A percentile compares a stretch with the other conserved stretches of the same genome.
These are phyloP conservation scores for Callorhinus ursinus DNA, from an alignment of 2,113 vertebrate genomes.

Conservation along the genomic window DNA sequence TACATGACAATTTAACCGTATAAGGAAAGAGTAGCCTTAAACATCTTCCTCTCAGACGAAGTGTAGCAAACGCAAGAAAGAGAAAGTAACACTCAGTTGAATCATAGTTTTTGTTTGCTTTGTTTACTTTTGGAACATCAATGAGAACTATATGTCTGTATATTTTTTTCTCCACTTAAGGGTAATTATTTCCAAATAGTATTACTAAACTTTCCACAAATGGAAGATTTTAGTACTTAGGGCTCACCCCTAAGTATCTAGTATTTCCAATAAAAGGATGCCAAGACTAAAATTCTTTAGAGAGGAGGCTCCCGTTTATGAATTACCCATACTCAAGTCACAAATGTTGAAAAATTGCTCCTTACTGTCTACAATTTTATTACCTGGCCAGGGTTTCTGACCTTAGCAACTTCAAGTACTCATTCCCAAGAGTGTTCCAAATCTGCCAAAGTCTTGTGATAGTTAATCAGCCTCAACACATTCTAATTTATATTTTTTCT, in stretches of 20 bases:
- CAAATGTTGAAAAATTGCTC: background rate
- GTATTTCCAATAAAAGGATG: constrained; percentile 21
- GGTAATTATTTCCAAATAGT: constrained; percentile 32
- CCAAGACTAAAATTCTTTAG: constrained; percentile 60
- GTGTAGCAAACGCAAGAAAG: background rate
- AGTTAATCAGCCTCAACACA: background rate
- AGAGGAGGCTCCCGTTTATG: constrained; percentile 34
- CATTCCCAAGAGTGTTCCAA: background rate
- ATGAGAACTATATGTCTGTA: background rate
- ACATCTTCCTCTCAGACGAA: background rate
- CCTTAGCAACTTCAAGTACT: background rate
- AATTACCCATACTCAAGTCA: background rate
- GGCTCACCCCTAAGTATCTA: background rate
- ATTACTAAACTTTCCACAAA: background rate
- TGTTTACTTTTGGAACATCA: background rate
- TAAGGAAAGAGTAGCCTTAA: background rate
- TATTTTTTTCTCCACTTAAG: background rate
- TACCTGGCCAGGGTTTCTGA: background rate
- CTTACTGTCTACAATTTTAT: background rate
- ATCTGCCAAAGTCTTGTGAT: background rate
- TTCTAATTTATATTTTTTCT: background rate
- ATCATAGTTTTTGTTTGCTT: background rate
- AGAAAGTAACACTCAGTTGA: background rate
- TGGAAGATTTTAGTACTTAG: background rate
- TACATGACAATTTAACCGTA: background rate